These are phyloP conservation scores for Microplitis manilae DNA, from an alignment of 2,888 invertebrate species.

Conservation along the genomic window DNA sequence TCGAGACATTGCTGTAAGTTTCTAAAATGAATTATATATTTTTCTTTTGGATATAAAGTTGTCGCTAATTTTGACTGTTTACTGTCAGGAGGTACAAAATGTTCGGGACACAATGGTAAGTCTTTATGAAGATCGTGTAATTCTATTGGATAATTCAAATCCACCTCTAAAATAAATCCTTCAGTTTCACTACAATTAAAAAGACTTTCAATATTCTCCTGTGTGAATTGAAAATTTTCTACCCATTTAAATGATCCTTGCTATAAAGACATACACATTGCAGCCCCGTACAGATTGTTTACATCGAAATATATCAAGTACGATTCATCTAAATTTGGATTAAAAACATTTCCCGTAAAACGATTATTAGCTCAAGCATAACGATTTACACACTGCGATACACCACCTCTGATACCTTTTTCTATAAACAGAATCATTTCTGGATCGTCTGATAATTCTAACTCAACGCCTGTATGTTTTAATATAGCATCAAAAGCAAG, in stretches of 20 bases:
- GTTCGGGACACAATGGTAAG: slow-evolving; percentile 60
- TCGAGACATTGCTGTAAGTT: slow-evolving; percentile 34
- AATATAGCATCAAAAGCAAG: slow-evolving; percentile 47
- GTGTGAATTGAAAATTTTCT: slow-evolving; percentile 9
- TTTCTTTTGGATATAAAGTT: slow-evolving; percentile 37
- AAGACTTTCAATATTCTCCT: slow-evolving; percentile 12
- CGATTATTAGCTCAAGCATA: slow-evolving; percentile 53
- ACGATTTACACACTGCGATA: slow-evolving; percentile 51
- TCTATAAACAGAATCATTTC: slow-evolving; percentile 54
- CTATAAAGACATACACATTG: slow-evolving; percentile 32
- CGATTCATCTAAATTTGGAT: slow-evolving; percentile 29
- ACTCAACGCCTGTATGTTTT: slow-evolving; percentile 40
- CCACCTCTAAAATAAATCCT: slow-evolving; percentile 63
- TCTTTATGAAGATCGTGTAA: slow-evolving; percentile 61
- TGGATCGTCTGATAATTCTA: slow-evolving; percentile 48
- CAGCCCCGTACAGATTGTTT: slow-evolving; percentile 42
- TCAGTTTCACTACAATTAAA: slow-evolving; percentile 25
- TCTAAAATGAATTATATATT: slow-evolving; percentile 33
- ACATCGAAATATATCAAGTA: slow-evolving; percentile 46
- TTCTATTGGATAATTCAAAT: slow-evolving; percentile 44
- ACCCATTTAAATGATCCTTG: slow-evolving; percentile 58
- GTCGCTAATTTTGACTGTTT: slow-evolving; percentile 54
- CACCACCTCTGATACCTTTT: slow-evolving; percentile 53
- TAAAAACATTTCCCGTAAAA: slow-evolving; percentile 43
- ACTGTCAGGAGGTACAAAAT: slow-evolving; percentile 45